Evolutionary conservation across 2,888 invertebrate genomes (phyloP).

Genomic region (Spodoptera littoralis): DNA sequence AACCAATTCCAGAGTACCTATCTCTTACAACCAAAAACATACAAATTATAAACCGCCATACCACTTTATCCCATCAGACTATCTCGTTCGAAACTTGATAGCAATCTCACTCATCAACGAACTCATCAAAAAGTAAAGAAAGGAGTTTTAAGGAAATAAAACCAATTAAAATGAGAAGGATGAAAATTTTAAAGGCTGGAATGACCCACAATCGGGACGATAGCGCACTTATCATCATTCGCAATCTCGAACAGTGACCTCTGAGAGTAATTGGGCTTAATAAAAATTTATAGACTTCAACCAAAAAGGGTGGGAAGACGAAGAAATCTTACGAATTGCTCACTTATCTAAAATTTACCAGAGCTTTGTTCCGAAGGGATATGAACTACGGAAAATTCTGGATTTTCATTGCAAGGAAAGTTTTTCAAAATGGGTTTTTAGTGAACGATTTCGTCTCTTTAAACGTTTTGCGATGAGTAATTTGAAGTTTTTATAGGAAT

Average conservation of each 20-base stretch:
- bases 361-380: conserved; percentile 7
- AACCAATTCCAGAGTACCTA: too few species aligned
- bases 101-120: too few species aligned
- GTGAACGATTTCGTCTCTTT: neutral
- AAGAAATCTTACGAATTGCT: conserved; percentile 38
- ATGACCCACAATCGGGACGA: conserved; percentile 7
- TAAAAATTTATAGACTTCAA: conserved; percentile 50
- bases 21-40: too few species aligned
- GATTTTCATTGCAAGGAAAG: neutral
- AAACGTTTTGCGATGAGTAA: too few species aligned
- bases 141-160: neutral
- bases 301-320: conserved; percentile 38
- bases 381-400: neutral
- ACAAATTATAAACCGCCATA: too few species aligned
- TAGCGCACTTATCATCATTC: conserved; percentile 9
- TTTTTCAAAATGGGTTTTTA: neutral
- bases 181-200: neutral
- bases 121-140: neutral
- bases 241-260: conserved; percentile 21
- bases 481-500: too few species aligned
- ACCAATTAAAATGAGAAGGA: neutral
- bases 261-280: conserved; percentile 46
- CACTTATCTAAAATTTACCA: conserved; percentile 43
- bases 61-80: too few species aligned
- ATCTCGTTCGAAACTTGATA: too few species aligned